Evolutionary conservation across 2,797 vertebrate species (phyloP).

Genomic region (Leptoclinus maculatus): DNA sequence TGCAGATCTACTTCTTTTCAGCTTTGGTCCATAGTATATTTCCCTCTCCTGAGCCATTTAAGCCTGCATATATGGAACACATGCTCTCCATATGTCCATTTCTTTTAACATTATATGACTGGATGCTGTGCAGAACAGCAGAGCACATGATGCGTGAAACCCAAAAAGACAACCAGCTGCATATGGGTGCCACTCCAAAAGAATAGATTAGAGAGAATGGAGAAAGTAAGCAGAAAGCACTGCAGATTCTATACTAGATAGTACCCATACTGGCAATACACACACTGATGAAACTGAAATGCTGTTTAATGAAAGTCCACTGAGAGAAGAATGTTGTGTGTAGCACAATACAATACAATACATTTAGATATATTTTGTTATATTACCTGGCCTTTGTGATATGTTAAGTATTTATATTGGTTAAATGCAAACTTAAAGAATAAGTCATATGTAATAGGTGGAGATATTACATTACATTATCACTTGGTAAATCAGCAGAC

Average conservation of each 20-base stretch:
- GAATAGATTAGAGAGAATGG: not conserved
- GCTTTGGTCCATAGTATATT: slow-evolving; percentile 49
- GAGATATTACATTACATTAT: not conserved
- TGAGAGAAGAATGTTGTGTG: not conserved
- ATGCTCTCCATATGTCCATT: slow-evolving; percentile 58
- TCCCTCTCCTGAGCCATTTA: slow-evolving; percentile 53
- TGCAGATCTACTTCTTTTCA: slow-evolving; percentile 49
- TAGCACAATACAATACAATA: not conserved
- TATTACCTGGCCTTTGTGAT: not conserved
- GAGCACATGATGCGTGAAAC: slow-evolving; percentile 23
- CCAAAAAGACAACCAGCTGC: slow-evolving; percentile 20
- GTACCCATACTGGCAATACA: not conserved
- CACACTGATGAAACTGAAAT: not conserved
- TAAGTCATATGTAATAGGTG: not conserved
- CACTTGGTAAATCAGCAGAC: too few species aligned
- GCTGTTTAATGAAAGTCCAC: not conserved
- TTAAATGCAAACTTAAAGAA: not conserved
- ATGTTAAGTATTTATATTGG: not conserved
- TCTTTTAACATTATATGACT: slow-evolving; percentile 26
- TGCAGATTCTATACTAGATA: not conserved
- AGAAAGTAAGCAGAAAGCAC: not conserved
- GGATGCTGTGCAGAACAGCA: slow-evolving; percentile 36
- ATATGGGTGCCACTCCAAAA: slow-evolving; percentile 10
- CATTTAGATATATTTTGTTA: not conserved
- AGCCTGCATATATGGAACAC: slow-evolving; percentile 44